Conservation (phyloP, 2,888 invertebrate genomes). For the Sabellastarte sp. region DNA sequence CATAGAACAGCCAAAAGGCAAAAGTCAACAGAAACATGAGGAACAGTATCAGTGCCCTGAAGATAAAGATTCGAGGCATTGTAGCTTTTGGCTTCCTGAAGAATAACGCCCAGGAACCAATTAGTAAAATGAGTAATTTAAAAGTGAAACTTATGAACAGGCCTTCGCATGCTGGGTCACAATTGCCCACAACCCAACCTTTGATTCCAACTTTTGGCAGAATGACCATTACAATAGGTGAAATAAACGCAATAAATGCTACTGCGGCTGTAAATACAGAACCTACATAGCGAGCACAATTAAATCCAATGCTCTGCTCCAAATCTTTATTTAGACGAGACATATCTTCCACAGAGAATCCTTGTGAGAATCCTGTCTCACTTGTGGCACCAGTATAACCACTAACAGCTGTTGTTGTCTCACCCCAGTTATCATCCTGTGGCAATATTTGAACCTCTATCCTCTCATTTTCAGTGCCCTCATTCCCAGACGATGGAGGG, state of each 20-base stretch:
- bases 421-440: slow-evolving; percentile 97
- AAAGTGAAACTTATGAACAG: slow-evolving; percentile 86
- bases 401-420: slow-evolving; percentile 94
- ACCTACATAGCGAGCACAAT: slow-evolving; percentile 69
- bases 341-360: slow-evolving; percentile 85
- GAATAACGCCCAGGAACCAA: slow-evolving; percentile 92
- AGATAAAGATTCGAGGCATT: slow-evolving; percentile 87
- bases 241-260: slow-evolving; percentile 80
- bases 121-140: slow-evolving; percentile 82
- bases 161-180: slow-evolving; percentile 68
- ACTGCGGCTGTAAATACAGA: slow-evolving; percentile 77
- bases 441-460: slow-evolving; percentile 92
- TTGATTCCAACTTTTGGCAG: slow-evolving; percentile 79
- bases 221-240: slow-evolving; percentile 92
- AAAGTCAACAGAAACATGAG: slow-evolving; percentile 88
- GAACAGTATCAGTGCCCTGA: slow-evolving; percentile 83
- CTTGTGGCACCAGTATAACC: slow-evolving; percentile 96
- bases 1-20: slow-evolving; percentile 97
- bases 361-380: slow-evolving; percentile 90
- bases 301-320: slow-evolving; percentile 46
- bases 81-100: slow-evolving; percentile 80
- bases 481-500: slow-evolving; percentile 19
- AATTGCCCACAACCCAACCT: slow-evolving; percentile 40
- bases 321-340: slow-evolving; percentile 53
- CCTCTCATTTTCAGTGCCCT: slow-evolving; percentile 18